Conservation (phyloP, 1,140 invertebrate species). For the Sminthurinus signatus region DNA sequence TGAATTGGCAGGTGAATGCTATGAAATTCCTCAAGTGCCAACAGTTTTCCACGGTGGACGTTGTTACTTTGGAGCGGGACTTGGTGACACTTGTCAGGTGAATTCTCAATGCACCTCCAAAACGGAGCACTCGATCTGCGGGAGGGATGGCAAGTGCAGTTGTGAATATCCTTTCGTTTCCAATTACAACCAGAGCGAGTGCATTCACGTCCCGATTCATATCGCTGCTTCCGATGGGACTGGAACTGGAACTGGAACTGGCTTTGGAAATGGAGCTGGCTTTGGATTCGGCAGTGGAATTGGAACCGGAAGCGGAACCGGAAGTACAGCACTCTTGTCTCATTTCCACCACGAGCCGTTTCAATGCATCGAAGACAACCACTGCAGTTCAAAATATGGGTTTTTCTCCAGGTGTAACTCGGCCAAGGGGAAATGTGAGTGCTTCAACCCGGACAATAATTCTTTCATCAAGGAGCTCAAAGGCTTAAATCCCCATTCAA, state of each 20-base stretch:
- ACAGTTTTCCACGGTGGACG: conserved; percentile 33
- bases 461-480: neutral
- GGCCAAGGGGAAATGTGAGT: conserved; percentile 32
- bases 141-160: conserved; percentile 36
- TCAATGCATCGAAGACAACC: conserved; percentile 31
- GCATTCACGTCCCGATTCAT: conserved; percentile 14
- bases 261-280: neutral
- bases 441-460: conserved; percentile 18
- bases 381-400: conserved; percentile 21
- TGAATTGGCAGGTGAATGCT: conserved; percentile 34
- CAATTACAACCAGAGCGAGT: conserved; percentile 19
- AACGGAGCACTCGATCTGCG: conserved; percentile 25
- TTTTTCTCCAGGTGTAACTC: conserved; percentile 32
- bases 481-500: too few relatives aligned
- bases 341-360: too few relatives aligned
- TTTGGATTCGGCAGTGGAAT: neutral
- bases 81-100: conserved; percentile 40
- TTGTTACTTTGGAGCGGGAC: conserved; percentile 37
- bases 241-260: too few relatives aligned
- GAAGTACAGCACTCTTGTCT: too few relatives aligned
- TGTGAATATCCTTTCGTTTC: conserved; percentile 23
- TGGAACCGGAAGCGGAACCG: neutral
- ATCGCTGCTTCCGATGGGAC: neutral
- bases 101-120: conserved; percentile 29
- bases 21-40: conserved; percentile 34